A percentile compares a stretch with the other conserved stretches of the same genome.
Evolutionary conservation across 2,797 vertebrate species (phyloP).

Genomic region (Rhabdophis nuchalis): DNA sequence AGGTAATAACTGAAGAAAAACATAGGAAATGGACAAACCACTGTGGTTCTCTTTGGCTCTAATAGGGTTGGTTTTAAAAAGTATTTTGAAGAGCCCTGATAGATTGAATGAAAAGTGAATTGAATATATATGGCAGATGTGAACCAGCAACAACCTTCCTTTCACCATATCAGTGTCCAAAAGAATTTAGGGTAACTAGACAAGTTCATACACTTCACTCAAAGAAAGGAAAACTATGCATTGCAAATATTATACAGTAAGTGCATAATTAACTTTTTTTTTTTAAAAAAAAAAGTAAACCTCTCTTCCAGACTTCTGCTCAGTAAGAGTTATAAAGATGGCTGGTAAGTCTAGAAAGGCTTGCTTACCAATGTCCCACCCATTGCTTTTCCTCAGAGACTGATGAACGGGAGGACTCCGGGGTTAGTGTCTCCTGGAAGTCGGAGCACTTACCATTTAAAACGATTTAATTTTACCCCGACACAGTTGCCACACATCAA

Average conservation of each 20-base stretch:
- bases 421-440: slow-evolving; percentile 27
- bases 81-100: not conserved
- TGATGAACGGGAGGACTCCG: slow-evolving; percentile 40
- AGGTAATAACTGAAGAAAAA: not conserved
- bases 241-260: not conserved
- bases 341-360: not conserved
- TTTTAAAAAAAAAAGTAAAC: not conserved
- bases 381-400: not conserved
- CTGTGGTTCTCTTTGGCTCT: not conserved
- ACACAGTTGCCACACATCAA: not conserved
- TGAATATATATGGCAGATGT: not conserved
- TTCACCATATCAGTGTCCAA: not conserved
- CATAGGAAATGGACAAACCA: not conserved
- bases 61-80: not conserved
- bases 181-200: not conserved
- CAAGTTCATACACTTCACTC: not conserved
- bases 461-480: not conserved
- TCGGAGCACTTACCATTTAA: not conserved
- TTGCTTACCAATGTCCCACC: not conserved
- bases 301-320: slow-evolving; percentile 1
- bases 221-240: slow-evolving; percentile 30
- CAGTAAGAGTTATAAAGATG: not conserved
- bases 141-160: not conserved
- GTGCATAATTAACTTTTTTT: not conserved
- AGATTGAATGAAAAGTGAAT: not conserved